phyloP scores from a whole-genome alignment of 2,888 invertebrate species.

The Acleris literana region DNA sequence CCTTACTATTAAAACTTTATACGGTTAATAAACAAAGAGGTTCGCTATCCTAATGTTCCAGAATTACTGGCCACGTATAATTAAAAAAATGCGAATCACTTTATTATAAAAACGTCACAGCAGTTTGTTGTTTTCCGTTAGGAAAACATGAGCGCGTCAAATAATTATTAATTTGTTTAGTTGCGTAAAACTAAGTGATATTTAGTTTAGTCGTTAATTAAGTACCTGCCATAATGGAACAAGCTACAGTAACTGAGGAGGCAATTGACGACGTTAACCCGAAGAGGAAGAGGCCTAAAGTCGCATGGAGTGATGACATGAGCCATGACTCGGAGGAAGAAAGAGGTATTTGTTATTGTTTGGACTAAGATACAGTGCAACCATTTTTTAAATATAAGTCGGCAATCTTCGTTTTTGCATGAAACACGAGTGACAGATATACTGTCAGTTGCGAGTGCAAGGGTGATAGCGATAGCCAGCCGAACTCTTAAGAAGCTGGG shows the following conservation, averaged over 20 bases:
- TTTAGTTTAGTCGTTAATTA: constrained; percentile 39
- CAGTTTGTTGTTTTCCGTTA: constrained; percentile 45
- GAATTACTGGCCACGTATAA: constrained; percentile 2
- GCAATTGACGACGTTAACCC: constrained; percentile 3
- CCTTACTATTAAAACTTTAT: no score
- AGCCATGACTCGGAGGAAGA: constrained; percentile 80
- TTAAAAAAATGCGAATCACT: neutral
- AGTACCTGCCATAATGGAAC: constrained; percentile 48
- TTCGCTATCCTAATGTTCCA: no score
- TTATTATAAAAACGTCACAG: neutral
- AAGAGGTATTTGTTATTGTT: constrained; percentile 58
- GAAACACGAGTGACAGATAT: no score
- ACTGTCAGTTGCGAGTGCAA: no score
- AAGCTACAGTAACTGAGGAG: constrained; percentile 2
- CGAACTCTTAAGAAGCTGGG: no score
- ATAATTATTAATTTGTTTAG: constrained; percentile 17
- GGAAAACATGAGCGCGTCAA: constrained; percentile 41
- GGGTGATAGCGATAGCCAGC: no score
- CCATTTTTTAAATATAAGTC: no score
- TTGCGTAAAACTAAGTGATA: constrained; percentile 25
- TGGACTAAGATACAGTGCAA: no score
- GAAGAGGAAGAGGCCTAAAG: constrained; percentile 55
- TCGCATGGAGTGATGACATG: constrained; percentile 78
- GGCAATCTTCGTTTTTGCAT: no score
- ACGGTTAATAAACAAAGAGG: no score